Evolutionary conservation across 2,113 vertebrate genomes (phyloP), one percentile per base, ranked within the genome.

Genomic region (Seriola dumerili): DNA sequence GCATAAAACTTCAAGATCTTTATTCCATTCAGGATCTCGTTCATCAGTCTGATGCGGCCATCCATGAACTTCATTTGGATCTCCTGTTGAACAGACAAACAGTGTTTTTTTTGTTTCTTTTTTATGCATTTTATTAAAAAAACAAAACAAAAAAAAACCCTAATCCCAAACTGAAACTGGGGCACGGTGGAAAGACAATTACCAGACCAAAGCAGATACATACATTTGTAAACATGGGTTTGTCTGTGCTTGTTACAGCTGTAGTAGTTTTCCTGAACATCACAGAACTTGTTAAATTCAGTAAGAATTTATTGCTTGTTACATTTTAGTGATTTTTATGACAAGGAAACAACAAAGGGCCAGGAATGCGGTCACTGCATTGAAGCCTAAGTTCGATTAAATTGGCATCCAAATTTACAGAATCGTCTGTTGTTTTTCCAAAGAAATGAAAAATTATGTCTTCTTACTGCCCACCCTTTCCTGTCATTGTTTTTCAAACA

Each of bases 11-110:
- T 99, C 84, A 99, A 89, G 66, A 95, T 95, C 94, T 96, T 97
- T 57, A 97, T 96, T 62, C 96, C 94, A 1, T 94, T 95, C 75
- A 99, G 94, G 83, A 98, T 89, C 78, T 96, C 95, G 73, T 94
- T 96, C 90, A 97, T 98, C 72, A 99, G 96, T 89, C 94, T 96
- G 3, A 97, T 97, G 8, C 97, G 94, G 1, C 95, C 88, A 50
- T 98, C 97, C 94, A 97, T 99, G 89, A 95, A 93, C 59, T 96
- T 96, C 97, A 99, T 98, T 70, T 99, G 98, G 34, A 91, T 91
- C 83, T 98, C 96, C 98, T 99, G 92, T 91, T 73, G 75, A 88
- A 29, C 84, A 87, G 66, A 92, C 69, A 85, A 0, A 64, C 29
- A 59, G 5, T 58, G n/a, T 42, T 11, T 9, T 40, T 34, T 44